Conservation (phyloP, 2,888 invertebrate genomes). For the Drosophila tanythrix region DNA sequence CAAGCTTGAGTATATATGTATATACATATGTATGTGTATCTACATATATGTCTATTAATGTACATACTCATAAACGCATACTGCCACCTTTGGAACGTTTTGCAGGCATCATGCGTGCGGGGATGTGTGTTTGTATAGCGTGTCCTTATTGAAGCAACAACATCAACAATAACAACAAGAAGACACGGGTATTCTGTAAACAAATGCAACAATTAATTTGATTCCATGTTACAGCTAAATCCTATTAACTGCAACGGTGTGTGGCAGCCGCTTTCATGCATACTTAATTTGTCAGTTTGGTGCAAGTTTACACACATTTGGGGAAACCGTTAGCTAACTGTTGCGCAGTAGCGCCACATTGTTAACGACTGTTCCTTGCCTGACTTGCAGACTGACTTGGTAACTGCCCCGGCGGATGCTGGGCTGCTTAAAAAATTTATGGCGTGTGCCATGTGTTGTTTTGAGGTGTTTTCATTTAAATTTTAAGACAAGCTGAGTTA, state of each 20-base stretch:
- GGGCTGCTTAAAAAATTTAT: slow-evolving; percentile 47
- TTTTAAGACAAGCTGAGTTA: slow-evolving; percentile 72
- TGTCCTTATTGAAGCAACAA: slow-evolving; percentile 4
- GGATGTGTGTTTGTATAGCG: neutral
- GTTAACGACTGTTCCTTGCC: neutral
- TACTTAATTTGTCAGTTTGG: slow-evolving; percentile 74
- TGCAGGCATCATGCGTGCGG: neutral
- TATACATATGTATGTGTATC: neutral
- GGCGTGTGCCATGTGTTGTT: slow-evolving; percentile 24
- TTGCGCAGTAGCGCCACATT: slow-evolving; percentile 44
- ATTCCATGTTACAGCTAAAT: slow-evolving; percentile 67
- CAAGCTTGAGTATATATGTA: slow-evolving; percentile 2
- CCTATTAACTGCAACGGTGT: slow-evolving; percentile 65
- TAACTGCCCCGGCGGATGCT: slow-evolving; percentile 26
- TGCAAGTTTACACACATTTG: slow-evolving; percentile 60
- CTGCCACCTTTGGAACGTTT: neutral
- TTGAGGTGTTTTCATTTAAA: slow-evolving; percentile 69
- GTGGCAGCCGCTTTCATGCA: slow-evolving; percentile 62
- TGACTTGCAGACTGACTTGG: slow-evolving; percentile 24
- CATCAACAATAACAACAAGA: slow-evolving; percentile 36
- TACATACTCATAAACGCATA: neutral
- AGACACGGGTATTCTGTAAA: slow-evolving; percentile 55
- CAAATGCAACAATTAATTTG: slow-evolving; percentile 79
- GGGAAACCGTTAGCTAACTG: slow-evolving; percentile 63
- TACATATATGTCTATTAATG: neutral